Percentiles rank a stretch among this genome's conserved stretches.
These are phyloP conservation scores for Nyctalus aviator DNA, from an alignment of 2,797 vertebrate genomes.

Conservation along the genomic window DNA sequence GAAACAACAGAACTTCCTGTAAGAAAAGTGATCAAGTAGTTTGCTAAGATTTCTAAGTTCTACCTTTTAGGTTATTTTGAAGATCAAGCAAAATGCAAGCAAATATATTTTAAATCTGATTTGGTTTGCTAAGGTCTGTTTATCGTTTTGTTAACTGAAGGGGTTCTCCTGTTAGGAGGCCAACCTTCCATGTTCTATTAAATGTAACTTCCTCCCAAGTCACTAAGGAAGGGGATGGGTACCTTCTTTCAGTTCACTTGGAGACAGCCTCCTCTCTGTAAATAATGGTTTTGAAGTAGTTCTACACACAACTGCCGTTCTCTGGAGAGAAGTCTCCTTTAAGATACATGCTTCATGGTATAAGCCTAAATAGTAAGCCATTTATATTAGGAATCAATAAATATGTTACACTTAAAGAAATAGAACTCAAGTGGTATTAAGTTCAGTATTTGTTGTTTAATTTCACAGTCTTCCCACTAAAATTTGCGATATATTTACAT, in stretches of 20 bases:
- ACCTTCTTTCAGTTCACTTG: constrained; percentile 60
- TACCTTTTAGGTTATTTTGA: constrained; percentile 56
- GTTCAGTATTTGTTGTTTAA: constrained; percentile 79
- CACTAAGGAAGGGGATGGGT: constrained; percentile 11
- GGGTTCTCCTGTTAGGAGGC: constrained; percentile 48
- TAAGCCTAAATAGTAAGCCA: constrained; percentile 57
- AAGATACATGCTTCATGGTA: constrained; percentile 51
- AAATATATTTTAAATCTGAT: constrained; percentile 63
- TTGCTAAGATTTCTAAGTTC: constrained; percentile 58
- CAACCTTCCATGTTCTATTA: constrained; percentile 54
- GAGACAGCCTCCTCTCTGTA: constrained; percentile 22
- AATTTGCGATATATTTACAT: constrained; percentile 71
- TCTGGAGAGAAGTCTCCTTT: constrained; percentile 59
- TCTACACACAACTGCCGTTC: constrained; percentile 5
- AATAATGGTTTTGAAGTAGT: constrained; percentile 62
- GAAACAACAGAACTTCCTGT: constrained; percentile 54
- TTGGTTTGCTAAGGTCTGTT: constrained; percentile 63
- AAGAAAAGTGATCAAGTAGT: constrained; percentile 49
- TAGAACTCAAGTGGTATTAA: constrained; percentile 69
- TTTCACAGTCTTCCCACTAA: constrained; percentile 64
- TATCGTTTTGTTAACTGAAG: constrained; percentile 33
- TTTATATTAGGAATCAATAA: constrained; percentile 64
- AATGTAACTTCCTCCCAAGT: constrained; percentile 52
- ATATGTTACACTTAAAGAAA: constrained; percentile 75
- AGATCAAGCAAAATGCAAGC: constrained; percentile 64